These are phyloP conservation scores for Bubalus kerabau DNA, from an alignment of 2,113 vertebrate genomes.

Conservation along the genomic window DNA sequence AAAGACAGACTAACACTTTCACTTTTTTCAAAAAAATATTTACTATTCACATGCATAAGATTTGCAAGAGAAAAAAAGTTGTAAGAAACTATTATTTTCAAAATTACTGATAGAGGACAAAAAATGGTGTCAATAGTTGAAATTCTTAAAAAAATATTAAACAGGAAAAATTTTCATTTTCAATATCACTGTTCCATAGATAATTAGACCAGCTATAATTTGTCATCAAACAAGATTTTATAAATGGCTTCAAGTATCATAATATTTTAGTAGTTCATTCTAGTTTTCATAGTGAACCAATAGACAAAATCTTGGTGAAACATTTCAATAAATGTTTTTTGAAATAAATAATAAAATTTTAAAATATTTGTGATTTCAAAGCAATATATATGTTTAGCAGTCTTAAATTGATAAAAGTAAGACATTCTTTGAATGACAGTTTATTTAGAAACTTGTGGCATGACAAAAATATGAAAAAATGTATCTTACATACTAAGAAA, in stretches of 20 bases:
- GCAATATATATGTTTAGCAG: background rate
- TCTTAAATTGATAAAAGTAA: background rate
- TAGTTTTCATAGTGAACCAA: background rate
- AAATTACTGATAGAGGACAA: background rate
- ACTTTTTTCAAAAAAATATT: background rate
- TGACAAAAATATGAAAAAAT: background rate
- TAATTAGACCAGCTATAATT: background rate
- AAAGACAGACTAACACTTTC: background rate
- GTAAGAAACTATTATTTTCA: background rate
- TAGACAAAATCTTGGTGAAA: background rate
- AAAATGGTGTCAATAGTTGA: background rate
- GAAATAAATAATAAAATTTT: background rate
- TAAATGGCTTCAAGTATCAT: background rate
- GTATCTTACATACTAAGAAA: background rate
- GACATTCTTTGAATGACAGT: background rate
- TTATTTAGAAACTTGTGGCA: background rate
- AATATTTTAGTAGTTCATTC: background rate
- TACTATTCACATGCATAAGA: background rate
- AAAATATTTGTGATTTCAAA: background rate
- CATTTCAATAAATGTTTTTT: background rate
- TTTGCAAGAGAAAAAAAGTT: background rate
- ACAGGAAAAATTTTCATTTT: background rate
- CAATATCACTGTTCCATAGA: background rate
- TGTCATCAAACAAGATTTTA: background rate
- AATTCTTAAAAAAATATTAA: background rate